Evolutionary conservation across 2,797 vertebrate species (phyloP), one percentile per base, ranked within the genome.

Genomic region (Hemibagrus guttatus): DNA sequence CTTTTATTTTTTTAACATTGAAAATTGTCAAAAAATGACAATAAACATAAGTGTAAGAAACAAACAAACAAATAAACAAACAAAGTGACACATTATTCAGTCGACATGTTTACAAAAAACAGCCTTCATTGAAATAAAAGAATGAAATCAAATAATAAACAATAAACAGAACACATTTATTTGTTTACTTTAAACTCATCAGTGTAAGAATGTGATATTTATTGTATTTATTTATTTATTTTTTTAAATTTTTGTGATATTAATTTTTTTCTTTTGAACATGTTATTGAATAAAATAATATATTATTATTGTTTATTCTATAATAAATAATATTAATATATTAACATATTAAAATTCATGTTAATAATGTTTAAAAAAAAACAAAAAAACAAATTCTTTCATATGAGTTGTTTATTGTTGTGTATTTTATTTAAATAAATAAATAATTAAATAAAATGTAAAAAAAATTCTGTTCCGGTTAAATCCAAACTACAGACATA

Each of bases 31-130:
- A 26, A 39, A 69, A 69, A 39, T 39, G 28, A 9, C 31, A 69
- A 19, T 14, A 69, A 19, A 39, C 16, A 21, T 72, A 74, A 52
- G 12, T n/a, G 46, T 39, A 39, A 28, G 4, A 28, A 16, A 16
- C 69, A 72, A 72, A 72, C 69, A 74, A 49, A 49, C 71, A 74
- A 74, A 74, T 1, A 49, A 75, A 28, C 2, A 72, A 72, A 42
- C 19, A 35, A 7, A 39, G 39, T 39, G 3, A 69, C 8, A 69
- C 19, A 11, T 42, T 71, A 13, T 16, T 39, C 0, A 69, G 31
- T 39, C 8, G 16, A 35, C 1, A 39, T 35, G 64, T 17, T 68
- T 35, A 35, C 64, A 49, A 26, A 11, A 71, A 17, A 28, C 42
- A 74, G 35, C 3, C 68, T 42, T 42, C 4, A 23, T 23, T 23